Percentiles rank a stretch among this genome's conserved stretches.
phyloP scores from a whole-genome alignment of 2,113 vertebrate species.

The human (Homo sapiens) region DNA sequence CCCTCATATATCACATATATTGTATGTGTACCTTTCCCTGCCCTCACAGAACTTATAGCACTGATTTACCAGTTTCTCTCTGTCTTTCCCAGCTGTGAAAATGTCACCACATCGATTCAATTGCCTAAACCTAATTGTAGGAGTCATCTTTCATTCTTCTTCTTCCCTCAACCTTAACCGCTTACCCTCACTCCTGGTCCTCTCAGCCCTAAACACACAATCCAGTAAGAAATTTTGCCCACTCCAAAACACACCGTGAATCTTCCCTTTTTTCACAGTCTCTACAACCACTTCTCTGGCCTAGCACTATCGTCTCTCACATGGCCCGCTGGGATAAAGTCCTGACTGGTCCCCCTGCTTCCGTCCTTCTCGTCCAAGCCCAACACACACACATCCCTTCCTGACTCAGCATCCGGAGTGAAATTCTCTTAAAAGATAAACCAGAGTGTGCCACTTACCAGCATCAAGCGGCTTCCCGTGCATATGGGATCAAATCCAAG shows the following conservation, averaged over 20 bases:
- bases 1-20: background rate
- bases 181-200: background rate
- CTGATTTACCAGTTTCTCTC: background rate
- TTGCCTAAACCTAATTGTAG: background rate
- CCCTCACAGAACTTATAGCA: background rate
- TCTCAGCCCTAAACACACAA: background rate
- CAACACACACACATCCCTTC: background rate
- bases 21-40: background rate
- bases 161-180: background rate
- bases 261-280: too few relatives aligned
- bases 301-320: rapidly evolving
- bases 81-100: background rate
- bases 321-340: rapidly evolving
- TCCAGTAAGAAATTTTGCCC: background rate
- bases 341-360: background rate
- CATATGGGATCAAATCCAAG: background rate
- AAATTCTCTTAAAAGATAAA: background rate
- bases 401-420: background rate
- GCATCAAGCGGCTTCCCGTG: background rate
- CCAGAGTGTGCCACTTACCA: background rate
- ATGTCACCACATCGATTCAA: too few relatives aligned
- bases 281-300: rapidly evolving
- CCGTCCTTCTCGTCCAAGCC: background rate
- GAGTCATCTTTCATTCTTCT: background rate
- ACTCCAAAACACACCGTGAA: background rate